A percentile compares a stretch with the other conserved stretches of the same genome.
Conservation (phyloP, 35 echinoderm and acorn worm genomes). For the Apostichopus parvimensis region DNA sequence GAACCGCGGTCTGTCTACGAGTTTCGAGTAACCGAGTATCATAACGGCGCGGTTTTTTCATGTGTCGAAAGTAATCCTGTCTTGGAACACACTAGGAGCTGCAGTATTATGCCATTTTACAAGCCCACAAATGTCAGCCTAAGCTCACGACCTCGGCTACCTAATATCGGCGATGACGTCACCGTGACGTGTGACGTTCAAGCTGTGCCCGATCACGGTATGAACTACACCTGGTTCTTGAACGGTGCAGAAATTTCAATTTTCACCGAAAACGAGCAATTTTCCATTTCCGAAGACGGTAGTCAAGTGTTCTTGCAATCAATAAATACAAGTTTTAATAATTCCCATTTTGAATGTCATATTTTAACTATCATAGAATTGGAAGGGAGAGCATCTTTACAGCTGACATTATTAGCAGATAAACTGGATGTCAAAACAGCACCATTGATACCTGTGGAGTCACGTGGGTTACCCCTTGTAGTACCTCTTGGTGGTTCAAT, state of each 20-base stretch:
- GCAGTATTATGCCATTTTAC: constrained; percentile 59
- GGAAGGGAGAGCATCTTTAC: constrained; percentile 1
- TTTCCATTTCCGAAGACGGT: constrained; percentile 2
- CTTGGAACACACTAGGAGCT: constrained; percentile 33
- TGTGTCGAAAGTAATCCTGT: constrained; percentile 63
- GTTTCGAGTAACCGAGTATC: constrained; percentile 61
- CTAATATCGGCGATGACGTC: constrained; percentile 52
- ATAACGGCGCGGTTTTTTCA: constrained; percentile 64
- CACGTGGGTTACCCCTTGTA: background rate
- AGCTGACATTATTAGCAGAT: background rate
- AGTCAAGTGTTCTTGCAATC: background rate
- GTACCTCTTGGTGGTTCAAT: background rate
- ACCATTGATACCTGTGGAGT: background rate
- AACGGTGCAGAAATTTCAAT: constrained; percentile 26
- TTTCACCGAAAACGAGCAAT: background rate
- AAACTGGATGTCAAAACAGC: background rate
- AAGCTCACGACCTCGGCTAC: background rate
- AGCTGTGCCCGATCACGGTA: constrained; percentile 25
- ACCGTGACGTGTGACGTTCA: constrained; percentile 24
- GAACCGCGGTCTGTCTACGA: constrained; percentile 56
- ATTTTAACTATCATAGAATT: constrained; percentile 31
- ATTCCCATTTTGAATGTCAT: constrained; percentile 13
- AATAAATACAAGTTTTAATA: background rate
- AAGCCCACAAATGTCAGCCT: constrained; percentile 61
- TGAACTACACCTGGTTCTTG: constrained; percentile 69